Percentiles rank a stretch among this genome's conserved stretches.
phyloP scores from a whole-genome alignment of 2,113 vertebrate species.

The Ictalurus furcatus region DNA sequence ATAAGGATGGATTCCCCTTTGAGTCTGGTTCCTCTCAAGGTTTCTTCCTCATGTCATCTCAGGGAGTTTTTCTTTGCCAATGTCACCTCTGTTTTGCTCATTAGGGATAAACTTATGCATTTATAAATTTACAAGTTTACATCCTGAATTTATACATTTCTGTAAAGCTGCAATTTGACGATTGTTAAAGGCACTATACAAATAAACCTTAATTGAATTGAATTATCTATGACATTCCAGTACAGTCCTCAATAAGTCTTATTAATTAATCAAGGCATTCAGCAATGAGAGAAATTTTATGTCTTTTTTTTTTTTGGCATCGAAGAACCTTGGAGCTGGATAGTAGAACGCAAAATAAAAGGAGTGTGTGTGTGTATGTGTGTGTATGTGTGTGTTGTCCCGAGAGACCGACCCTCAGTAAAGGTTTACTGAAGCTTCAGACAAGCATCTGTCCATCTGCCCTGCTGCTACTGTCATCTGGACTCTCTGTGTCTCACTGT shows the following conservation, averaged over 20 bases:
- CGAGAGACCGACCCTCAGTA: slow-evolving; percentile 47
- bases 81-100: no score
- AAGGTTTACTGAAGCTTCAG: slow-evolving; percentile 55
- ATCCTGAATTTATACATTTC: no score
- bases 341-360: slow-evolving; percentile 21
- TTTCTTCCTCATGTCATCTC: no score
- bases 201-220: no score
- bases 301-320: no score
- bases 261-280: background rate
- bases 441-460: slow-evolving; percentile 54
- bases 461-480: slow-evolving; percentile 50
- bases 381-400: slow-evolving; percentile 19
- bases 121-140: no score
- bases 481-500: slow-evolving; percentile 31
- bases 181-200: no score
- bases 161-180: no score
- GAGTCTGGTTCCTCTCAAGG: no score
- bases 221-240: slow-evolving; percentile 3
- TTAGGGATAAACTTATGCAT: no score
- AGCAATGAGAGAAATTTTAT: background rate
- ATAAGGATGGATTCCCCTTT: no score
- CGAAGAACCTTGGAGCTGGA: background rate
- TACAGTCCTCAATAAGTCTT: background rate
- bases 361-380: background rate
- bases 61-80: no score